Conservation (phyloP, 2,797 vertebrate species). For the Iguana delicatissima region DNA sequence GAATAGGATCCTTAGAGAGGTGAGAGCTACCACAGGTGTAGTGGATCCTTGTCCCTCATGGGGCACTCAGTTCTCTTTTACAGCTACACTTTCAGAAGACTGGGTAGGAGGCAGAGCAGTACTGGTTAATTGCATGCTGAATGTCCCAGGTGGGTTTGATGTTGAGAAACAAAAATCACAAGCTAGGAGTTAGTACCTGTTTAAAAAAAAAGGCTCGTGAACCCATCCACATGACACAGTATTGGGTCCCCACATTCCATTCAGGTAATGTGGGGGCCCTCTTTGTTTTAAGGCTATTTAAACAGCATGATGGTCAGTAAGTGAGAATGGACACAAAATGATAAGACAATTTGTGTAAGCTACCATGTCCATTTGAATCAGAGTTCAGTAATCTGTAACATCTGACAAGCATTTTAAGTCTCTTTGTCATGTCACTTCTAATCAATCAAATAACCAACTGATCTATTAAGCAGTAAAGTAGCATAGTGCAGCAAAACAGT, state of each 20-base stretch:
- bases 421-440: constrained; percentile 26
- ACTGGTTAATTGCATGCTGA: not conserved
- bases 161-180: not conserved
- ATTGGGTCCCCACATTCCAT: not conserved
- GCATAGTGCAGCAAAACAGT: constrained; percentile 16
- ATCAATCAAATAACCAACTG: constrained; percentile 25
- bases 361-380: constrained; percentile 2
- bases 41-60: no score
- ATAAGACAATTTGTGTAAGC: not conserved
- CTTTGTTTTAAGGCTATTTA: not conserved
- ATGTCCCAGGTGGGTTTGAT: no score
- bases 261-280: no score
- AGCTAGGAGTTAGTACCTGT: not conserved
- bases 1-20: no score
- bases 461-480: constrained; percentile 28
- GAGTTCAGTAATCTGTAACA: not conserved
- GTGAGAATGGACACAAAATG: not conserved
- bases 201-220: not conserved
- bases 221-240: not conserved
- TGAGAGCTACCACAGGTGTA: no score
- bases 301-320: not conserved
- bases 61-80: not conserved
- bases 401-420: constrained; percentile 20
- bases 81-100: not conserved
- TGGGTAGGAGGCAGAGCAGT: no score